These are phyloP conservation scores for human (Homo sapiens) DNA, from an alignment of 2,113 vertebrate species.

Conservation along the genomic window GRCh38 chr13:83201001-83201500, in stretches of 20 bases:
- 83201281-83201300: neutral
- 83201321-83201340: neutral
- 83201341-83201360: neutral
- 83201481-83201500: neutral
- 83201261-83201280: neutral
- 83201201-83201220: neutral
- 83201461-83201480: neutral
- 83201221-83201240: neutral
- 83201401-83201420: slow-evolving; percentile 28
- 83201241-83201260: neutral
- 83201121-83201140: neutral
- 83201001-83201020: neutral
- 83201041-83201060: neutral
- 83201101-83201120: neutral
- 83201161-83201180: neutral
- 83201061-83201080: neutral
- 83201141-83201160: neutral
- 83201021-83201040: neutral
- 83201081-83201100: neutral
- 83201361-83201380: neutral
- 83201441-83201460: slow-evolving; percentile 16
- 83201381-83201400: slow-evolving; percentile 39
- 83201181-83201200: neutral
- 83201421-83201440: neutral
- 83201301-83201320: neutral